Base-by-base conservation (phyloP, 1,140 invertebrate genomes). In the Sitodiplosis mosellana region DNA sequence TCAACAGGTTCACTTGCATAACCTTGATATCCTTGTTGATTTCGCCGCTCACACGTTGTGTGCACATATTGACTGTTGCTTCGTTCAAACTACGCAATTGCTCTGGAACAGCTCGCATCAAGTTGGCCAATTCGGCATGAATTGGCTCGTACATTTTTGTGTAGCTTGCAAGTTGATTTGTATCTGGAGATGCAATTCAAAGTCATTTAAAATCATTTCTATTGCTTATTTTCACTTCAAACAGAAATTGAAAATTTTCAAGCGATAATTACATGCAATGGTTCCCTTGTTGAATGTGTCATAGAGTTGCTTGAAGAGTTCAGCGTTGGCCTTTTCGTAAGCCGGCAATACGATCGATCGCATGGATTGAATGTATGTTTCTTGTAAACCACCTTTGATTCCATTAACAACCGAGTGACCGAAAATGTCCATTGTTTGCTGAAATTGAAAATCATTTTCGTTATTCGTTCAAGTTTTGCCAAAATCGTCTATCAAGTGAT, bases 281-380 rank as follows among this genome's bases (percentile, higher is more conserved):
- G 86, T 87, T 52, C 90, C 90, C 52, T 73, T 73, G 37, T 78
- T 75, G 62, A 94, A 94, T 2, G 79, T 75, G 14, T 87, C 80
- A 59, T 91, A 87, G 2, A 94, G 74, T 69, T 94, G 89, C 33
- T 76, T 70, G 56, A 91, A 91, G 71, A 94, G 84, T 54, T 77
- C 77, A 54, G 81, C 77, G 55, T 82, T 84, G 38, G 83, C 76
- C 60, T 81, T 81, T 60, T 93, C 87, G 72, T 89, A 83, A 12
- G 77, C 75, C 12, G 90, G 89, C 54, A 93, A 63, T 15, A 90
- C 66, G 48, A 76, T 73, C 41, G 73, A 77, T 33, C 74, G 70
- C 52, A 92, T 81, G 2, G 80, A 72, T 46, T 79, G 62, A 81
- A 87, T 42, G 75, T 77, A 64, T 0, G 58, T 58, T 10, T 55